Conservation (phyloP, 2,797 vertebrate species). For the Catharus ustulatus region DNA sequence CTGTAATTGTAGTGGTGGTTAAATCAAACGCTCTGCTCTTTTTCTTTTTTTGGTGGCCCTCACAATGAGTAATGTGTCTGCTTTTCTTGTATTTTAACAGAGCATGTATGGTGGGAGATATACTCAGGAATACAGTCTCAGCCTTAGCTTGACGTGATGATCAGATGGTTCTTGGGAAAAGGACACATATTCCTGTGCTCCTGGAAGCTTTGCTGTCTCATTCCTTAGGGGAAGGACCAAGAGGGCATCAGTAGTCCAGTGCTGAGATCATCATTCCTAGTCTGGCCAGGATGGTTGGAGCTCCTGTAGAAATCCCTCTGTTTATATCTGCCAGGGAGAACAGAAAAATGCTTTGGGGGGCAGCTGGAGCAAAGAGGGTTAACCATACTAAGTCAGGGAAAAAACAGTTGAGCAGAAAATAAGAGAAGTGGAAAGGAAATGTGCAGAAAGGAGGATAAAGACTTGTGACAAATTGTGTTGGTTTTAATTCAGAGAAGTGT, state of each 20-base stretch:
- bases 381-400: not conserved
- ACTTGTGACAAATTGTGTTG: not conserved
- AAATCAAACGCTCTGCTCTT: not conserved
- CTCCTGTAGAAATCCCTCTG: not conserved
- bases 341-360: not conserved
- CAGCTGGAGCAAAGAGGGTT: not conserved
- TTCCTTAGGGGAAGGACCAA: not conserved
- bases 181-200: not conserved
- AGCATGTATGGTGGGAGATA: not conserved
- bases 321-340: not conserved
- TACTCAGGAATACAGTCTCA: not conserved
- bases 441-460: not conserved
- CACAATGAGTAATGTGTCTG: accelerated
- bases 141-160: not conserved
- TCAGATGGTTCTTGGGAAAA: not conserved
- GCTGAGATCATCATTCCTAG: not conserved
- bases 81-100: not conserved
- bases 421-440: not conserved
- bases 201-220: not conserved
- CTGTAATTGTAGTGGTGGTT: not conserved
- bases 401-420: not conserved
- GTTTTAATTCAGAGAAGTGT: not conserved
- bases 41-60: not conserved
- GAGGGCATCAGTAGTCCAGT: not conserved
- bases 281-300: not conserved